Percentiles rank a stretch among this genome's conserved stretches.
phyloP scores from a whole-genome alignment of 2,888 invertebrate genomes.

The Macrosoma leucophasiata region DNA sequence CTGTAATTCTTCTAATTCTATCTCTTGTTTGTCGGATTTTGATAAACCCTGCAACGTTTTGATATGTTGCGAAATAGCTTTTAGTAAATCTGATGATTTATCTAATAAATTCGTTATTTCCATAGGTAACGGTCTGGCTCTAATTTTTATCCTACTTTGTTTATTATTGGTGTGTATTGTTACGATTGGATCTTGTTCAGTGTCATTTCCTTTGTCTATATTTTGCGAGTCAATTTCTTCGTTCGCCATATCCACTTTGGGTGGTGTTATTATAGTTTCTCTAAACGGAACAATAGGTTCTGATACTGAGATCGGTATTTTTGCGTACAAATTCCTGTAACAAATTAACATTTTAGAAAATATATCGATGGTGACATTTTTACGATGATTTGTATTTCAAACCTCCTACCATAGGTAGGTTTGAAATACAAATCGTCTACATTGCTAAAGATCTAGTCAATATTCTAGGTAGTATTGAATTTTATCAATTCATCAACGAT shows the following conservation, averaged over 20 bases:
- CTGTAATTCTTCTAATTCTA: constrained; percentile 42
- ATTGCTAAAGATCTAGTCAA: no score
- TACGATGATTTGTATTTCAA: no score
- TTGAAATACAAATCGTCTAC: no score
- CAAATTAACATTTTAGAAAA: constrained; percentile 4
- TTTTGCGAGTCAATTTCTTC: constrained; percentile 84
- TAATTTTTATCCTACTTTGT: constrained; percentile 81
- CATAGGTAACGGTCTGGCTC: constrained; percentile 85
- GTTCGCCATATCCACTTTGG: constrained; percentile 89
- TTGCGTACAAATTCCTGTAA: constrained; percentile 82
- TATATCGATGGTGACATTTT: no score
- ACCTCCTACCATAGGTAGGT: no score
- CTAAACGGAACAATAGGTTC: constrained; percentile 97
- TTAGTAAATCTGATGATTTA: constrained; percentile 81
- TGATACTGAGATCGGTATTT: constrained; percentile 91
- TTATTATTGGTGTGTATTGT: constrained; percentile 82
- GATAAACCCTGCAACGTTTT: constrained; percentile 54
- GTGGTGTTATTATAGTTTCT: constrained; percentile 91
- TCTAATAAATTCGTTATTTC: constrained; percentile 83
- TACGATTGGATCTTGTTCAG: constrained; percentile 69
- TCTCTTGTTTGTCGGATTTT: constrained; percentile 53
- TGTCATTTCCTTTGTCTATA: constrained; percentile 59
- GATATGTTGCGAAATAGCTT: constrained; percentile 74
- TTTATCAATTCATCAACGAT: no score
- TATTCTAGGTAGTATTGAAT: no score